Evolutionary conservation across 2,888 invertebrate genomes (phyloP), one percentile per base, ranked within the genome.

Genomic region (Hartigia nigra): DNA sequence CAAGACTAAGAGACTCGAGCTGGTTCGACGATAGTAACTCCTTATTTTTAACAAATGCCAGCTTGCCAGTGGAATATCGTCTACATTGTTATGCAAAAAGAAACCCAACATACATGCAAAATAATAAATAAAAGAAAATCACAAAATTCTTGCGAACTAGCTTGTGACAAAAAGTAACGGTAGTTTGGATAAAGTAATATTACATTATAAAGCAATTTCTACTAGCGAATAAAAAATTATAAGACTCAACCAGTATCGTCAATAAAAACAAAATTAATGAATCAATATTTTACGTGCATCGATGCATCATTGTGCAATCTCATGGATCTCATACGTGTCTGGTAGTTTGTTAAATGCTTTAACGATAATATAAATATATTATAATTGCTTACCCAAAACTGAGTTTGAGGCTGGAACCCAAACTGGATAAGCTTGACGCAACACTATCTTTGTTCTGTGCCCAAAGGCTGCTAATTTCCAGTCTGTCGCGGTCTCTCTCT

Each of bases 361-460:
- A 23, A 55, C 23, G 55, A 55, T 55, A 55, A 23, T 23, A 55
- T 9, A 55, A 55, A 55, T 23, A 55, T 23, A 9, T 55, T 55
- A 34, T 70, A 35, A 31, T 14, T 70, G 35, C 92, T 93, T 93
- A 97, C 97, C 96, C 96, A 90, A 97, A 97, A 88, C 96, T 96
- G 85, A 96, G 93, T 93, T 97, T 97, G 82, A 97, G 94, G 78
- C 96, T 95, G 83, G 96, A 96, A 34, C 97, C 95, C 79, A 97
- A 93, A 86, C 95, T 96, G 79, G 96, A 96, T 83, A 97, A 93
- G 86, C 96, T 96, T 3, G 96, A 96, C 0, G 96, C 95, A 32
- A 96, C 95, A 74, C 91, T 91, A 81, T 91, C 91, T 80, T 91
- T 91, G 80, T 91, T 91, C 78, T 91, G 91, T 23, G 91, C 87